These are phyloP conservation scores for Fratercula arctica DNA, from an alignment of 2,797 vertebrate genomes.

Conservation along the genomic window DNA sequence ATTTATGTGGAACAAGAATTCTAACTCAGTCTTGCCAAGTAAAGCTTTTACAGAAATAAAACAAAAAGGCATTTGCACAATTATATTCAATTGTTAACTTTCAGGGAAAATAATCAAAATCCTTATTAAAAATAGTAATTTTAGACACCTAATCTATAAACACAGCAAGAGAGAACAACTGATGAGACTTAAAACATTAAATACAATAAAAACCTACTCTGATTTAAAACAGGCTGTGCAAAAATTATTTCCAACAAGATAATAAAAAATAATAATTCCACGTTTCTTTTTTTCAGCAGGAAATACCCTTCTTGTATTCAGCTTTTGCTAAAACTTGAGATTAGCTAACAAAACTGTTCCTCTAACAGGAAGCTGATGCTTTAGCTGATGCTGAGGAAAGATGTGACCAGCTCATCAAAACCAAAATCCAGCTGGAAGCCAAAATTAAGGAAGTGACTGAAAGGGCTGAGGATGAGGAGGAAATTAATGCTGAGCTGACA, in stretches of 20 bases:
- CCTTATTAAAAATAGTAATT: background rate
- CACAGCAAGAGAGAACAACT: rapidly evolving
- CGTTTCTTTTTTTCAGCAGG: background rate
- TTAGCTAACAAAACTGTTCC: background rate
- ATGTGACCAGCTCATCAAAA: slow-evolving; percentile 88
- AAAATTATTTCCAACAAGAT: background rate
- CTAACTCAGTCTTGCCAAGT: background rate
- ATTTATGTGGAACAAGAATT: rapidly evolving
- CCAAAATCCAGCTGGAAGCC: slow-evolving; percentile 85
- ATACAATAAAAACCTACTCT: rapidly evolving
- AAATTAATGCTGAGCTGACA: slow-evolving; percentile 78
- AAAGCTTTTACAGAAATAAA: background rate
- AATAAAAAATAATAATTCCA: background rate
- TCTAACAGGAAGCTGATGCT: background rate
- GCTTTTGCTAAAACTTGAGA: background rate
- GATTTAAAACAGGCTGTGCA: rapidly evolving
- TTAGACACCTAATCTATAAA: background rate
- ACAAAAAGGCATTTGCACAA: background rate
- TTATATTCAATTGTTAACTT: background rate
- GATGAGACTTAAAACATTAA: background rate
- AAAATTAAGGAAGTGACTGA: slow-evolving; percentile 86
- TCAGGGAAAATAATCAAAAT: background rate
- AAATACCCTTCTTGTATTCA: background rate
- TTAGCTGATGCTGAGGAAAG: slow-evolving; percentile 84
- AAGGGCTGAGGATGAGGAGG: slow-evolving; percentile 85